Conservation (phyloP, 2,888 invertebrate species). For the Ceramica pisi region DNA sequence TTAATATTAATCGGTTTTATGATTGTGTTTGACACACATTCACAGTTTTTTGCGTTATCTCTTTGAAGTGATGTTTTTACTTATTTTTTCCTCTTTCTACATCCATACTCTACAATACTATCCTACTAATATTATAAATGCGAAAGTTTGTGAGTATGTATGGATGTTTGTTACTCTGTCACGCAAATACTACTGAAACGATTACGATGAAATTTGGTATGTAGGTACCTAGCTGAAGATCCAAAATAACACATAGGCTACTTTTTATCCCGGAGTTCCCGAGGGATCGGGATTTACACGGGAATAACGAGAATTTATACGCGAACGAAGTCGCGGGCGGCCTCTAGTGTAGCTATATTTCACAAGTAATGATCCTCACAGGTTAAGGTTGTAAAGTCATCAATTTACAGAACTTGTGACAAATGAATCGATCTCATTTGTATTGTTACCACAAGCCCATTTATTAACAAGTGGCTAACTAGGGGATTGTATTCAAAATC, state of each 20-base stretch:
- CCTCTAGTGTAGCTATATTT: background rate
- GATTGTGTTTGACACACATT: constrained; percentile 22
- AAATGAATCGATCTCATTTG: constrained; percentile 52
- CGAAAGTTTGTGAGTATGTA: too few species aligned
- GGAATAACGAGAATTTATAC: too few species aligned
- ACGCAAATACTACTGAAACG: too few species aligned
- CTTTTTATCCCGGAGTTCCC: too few species aligned
- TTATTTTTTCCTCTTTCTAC: background rate
- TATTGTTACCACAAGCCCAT: constrained; percentile 61
- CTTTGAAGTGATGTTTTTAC: constrained; percentile 1
- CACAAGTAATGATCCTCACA: constrained; percentile 24
- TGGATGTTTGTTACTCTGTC: too few species aligned
- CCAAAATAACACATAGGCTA: too few species aligned
- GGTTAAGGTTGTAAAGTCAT: constrained; percentile 64
- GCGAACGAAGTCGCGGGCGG: too few species aligned
- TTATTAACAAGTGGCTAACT: constrained; percentile 77
- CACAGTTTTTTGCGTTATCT: constrained; percentile 16
- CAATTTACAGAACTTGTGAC: constrained; percentile 57
- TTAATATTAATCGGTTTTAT: constrained; percentile 41
- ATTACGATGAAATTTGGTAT: too few species aligned
- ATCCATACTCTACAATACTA: background rate
- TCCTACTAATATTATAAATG: too few species aligned
- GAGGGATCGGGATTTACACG: too few species aligned
- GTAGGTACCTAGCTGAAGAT: too few species aligned
- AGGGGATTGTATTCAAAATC: constrained; percentile 77